A percentile compares a stretch with the other conserved stretches of the same genome.
Evolutionary conservation across 2,113 vertebrate genomes (phyloP).

Genomic region (Poicephalus meyeri): DNA sequence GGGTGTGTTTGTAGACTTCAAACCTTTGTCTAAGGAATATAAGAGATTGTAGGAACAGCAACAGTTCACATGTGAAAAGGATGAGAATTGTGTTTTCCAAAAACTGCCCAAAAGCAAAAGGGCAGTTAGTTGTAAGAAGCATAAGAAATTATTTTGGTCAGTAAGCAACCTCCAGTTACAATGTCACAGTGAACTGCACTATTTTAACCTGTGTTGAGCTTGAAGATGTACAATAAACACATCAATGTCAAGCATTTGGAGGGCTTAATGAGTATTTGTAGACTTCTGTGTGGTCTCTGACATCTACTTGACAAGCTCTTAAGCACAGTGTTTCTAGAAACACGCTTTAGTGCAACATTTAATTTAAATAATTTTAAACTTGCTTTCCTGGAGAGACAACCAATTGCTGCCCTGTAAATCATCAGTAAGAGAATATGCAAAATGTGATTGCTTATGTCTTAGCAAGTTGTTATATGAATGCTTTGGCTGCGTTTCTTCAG

Average conservation of each 20-base stretch:
- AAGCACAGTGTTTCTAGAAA: constrained; percentile 23
- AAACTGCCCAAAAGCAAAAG: not conserved
- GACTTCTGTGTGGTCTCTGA: constrained; percentile 5
- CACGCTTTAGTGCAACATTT: not conserved
- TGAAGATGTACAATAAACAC: constrained; percentile 6
- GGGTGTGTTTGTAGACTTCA: not conserved
- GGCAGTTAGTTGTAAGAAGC: not conserved
- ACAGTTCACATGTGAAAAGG: not conserved
- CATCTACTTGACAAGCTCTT: not conserved
- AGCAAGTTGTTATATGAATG: not conserved
- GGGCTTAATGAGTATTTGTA: not conserved
- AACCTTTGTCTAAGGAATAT: not conserved
- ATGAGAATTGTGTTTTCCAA: not conserved
- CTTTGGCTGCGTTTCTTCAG: not conserved
- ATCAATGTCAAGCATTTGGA: not conserved
- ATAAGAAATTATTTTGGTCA: constrained; percentile 40
- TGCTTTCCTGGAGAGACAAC: not conserved
- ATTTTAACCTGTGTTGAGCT: not conserved
- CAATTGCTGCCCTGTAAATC: not conserved
- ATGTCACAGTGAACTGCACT: not conserved
- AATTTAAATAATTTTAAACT: constrained; percentile 8
- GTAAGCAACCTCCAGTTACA: not conserved
- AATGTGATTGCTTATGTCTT: not conserved
- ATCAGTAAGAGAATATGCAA: not conserved
- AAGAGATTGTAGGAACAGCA: not conserved